Evolutionary conservation across 2,888 invertebrate species (phyloP).

Genomic region (Hoplodrina ambigua): DNA sequence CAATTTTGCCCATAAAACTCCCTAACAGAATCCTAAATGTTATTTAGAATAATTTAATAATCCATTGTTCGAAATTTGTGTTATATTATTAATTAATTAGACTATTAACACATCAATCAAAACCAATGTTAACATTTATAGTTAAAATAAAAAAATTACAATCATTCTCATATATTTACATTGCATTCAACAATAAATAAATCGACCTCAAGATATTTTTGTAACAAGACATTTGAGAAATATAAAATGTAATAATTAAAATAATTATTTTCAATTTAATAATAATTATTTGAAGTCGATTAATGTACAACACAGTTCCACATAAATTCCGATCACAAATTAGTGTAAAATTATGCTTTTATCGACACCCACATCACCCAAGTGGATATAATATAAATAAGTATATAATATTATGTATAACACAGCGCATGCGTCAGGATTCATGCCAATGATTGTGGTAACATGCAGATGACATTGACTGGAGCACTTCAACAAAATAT

Average conservation of each 20-base stretch:
- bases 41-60: slow-evolving; percentile 40
- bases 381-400: slow-evolving; percentile 50
- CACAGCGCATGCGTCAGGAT: slow-evolving; percentile 81
- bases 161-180: slow-evolving; percentile 55
- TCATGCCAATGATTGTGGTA: slow-evolving; percentile 74
- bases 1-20: slow-evolving; percentile 7
- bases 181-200: slow-evolving; percentile 48
- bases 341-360: slow-evolving; percentile 26
- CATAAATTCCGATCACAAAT: slow-evolving; percentile 26
- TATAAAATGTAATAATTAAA: background rate
- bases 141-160: slow-evolving; percentile 28
- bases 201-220: slow-evolving; percentile 62
- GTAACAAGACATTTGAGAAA: background rate
- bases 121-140: slow-evolving; percentile 50
- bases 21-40: slow-evolving; percentile 21
- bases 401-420: slow-evolving; percentile 57
- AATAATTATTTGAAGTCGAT: slow-evolving; percentile 57
- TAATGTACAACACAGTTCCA: slow-evolving; percentile 43
- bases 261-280: background rate
- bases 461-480: slow-evolving; percentile 80
- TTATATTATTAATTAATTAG: slow-evolving; percentile 32
- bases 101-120: slow-evolving; percentile 52
- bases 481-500: slow-evolving; percentile 68
- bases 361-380: slow-evolving; percentile 56
- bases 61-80: slow-evolving; percentile 49